Conservation (phyloP, 2,888 invertebrate species). For the Eristalinus aeneus region DNA sequence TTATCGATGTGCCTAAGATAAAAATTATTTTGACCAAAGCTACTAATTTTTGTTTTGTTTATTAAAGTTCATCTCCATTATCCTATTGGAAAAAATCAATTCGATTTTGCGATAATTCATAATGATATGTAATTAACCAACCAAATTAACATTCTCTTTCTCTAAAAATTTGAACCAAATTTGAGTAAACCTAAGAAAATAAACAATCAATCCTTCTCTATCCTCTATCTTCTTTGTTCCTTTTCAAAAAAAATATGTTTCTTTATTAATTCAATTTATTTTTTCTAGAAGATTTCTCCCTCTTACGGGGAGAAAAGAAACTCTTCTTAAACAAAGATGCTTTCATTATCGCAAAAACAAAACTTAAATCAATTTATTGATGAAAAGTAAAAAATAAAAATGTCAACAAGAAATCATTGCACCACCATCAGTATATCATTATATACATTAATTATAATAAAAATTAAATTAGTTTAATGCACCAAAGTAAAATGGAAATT, state of each 20-base stretch:
- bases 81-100: constrained; percentile 33
- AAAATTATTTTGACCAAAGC: constrained; percentile 36
- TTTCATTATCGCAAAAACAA: constrained; percentile 79
- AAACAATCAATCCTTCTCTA: constrained; percentile 33
- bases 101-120: constrained; percentile 53
- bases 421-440: constrained; percentile 73
- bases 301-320: constrained; percentile 9
- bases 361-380: constrained; percentile 65
- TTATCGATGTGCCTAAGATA: too few species aligned
- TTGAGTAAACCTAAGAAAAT: constrained; percentile 41
- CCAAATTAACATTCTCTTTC: constrained; percentile 21
- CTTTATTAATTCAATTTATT: constrained; percentile 61
- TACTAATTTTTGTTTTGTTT: constrained; percentile 24
- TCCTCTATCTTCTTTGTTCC: constrained; percentile 58
- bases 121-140: constrained; percentile 57
- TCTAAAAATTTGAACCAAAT: constrained; percentile 33
- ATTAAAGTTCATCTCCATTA: constrained; percentile 59
- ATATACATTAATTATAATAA: constrained; percentile 33
- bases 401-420: constrained; percentile 75
- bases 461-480: constrained; percentile 61
- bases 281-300: constrained; percentile 67
- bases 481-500: constrained; percentile 63
- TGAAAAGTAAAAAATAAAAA: constrained; percentile 63
- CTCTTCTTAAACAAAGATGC: constrained; percentile 78
- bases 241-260: constrained; percentile 44